Evolutionary conservation across 1,140 invertebrate genomes (phyloP).

Genomic region (Drosophila repletoides): DNA sequence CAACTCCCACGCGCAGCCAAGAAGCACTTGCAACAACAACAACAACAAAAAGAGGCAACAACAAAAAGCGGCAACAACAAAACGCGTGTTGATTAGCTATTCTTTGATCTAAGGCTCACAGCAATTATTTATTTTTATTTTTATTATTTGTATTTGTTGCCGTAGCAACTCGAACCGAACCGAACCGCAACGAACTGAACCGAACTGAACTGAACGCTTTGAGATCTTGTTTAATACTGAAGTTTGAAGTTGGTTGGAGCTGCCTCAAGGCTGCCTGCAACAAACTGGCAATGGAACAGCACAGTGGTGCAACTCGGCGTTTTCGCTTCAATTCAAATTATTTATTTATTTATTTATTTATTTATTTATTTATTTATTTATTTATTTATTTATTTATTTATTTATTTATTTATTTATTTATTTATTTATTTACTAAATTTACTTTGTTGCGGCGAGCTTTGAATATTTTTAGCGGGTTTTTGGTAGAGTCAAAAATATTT

Average conservation of each 20-base stretch:
- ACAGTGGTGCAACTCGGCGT: constrained; percentile 12
- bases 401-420: no score
- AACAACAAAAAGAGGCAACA: constrained; percentile 34
- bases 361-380: no score
- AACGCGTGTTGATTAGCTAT: constrained; percentile 35
- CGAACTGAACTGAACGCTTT: constrained; percentile 52
- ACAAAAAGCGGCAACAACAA: constrained; percentile 7
- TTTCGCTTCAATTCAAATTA: neutral
- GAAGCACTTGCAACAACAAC: constrained; percentile 21
- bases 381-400: no score
- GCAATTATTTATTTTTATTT: no score
- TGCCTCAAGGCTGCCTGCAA: constrained; percentile 27
- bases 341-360: neutral
- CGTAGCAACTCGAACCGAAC: constrained; percentile 4
- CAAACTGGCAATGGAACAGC: constrained; percentile 41
- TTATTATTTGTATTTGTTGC: neutral
- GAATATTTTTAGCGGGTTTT: no score
- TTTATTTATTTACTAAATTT: no score
- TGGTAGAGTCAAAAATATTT: no score
- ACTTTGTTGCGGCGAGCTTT: no score
- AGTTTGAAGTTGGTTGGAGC: constrained; percentile 57
- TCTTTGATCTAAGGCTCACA: constrained; percentile 23
- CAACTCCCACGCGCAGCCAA: constrained; percentile 61
- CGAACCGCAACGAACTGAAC: neutral
- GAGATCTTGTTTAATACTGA: constrained; percentile 78